Evolutionary conservation across 2,797 vertebrate species (phyloP), one percentile per base, ranked within the genome.

Genomic region (Molossus alvarezi): DNA sequence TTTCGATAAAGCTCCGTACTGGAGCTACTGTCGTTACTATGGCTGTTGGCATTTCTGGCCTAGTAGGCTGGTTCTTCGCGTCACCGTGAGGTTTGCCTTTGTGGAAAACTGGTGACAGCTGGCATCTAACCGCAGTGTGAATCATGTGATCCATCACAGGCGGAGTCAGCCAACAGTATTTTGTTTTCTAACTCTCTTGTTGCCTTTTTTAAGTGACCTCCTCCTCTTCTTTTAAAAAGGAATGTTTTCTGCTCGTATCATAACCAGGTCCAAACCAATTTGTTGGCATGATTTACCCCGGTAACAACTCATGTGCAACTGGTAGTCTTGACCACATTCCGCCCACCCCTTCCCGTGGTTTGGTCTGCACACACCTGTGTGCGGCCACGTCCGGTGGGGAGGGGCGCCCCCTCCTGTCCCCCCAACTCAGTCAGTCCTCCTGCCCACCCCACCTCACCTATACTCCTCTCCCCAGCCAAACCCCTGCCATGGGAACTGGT

Each of bases 191-290:
- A 96, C 97, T 97, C 96, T 98, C 95, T 96, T 94, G 95, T 97
- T 98, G 98, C 98, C 98, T 98, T 98, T 98, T 98, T 98, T 97
- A 98, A 98, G 97, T 98, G 98, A 98, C 98, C 98, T 98, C 96
- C 98, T 98, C 96, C 97, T 98, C 96, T 91, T 94, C 45, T 92
- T 87, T 17, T 76, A 67, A 91, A 37, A 80, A 97, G 97, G 95
- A 98, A 97, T 98, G 96, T 98, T 97, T 98, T 98, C 98, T 97
- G 97, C 97, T 93, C 92, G 51, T 97, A 97, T 97, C 97, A 86
- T 97, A 98, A 96, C 93, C 97, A 96, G 98, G 97, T 98, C 97
- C 98, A 97, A 97, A 98, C 94, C 97, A 98, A 95, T 97, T 98
- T 97, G 93, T 96, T 97, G 97, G 98, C 95, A 82, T 98, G 97